Evolutionary conservation across 2,113 vertebrate genomes (phyloP).

Genomic region (Clarias gariepinus): DNA sequence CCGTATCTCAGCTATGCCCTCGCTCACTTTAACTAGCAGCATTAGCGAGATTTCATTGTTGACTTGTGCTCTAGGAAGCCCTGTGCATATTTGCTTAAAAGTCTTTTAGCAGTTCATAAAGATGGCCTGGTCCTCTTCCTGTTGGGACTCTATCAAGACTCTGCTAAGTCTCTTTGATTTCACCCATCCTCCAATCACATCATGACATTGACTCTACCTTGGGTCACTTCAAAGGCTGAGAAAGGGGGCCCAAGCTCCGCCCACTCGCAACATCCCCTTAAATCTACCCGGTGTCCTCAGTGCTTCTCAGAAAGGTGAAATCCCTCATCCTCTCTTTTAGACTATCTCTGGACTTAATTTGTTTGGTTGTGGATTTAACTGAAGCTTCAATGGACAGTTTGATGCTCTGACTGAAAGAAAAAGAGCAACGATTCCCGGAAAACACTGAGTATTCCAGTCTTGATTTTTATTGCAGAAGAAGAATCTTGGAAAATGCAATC

Average conservation of each 20-base stretch:
- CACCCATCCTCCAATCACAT: conserved; percentile 74
- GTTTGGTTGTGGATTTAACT: conserved; percentile 33
- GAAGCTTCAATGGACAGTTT: conserved; percentile 33
- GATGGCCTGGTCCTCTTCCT: conserved; percentile 79
- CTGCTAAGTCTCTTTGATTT: conserved; percentile 93
- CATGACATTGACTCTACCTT: conserved; percentile 78
- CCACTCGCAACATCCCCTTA: conserved; percentile 76
- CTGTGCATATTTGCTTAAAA: conserved; percentile 81
- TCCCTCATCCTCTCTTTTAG: conserved; percentile 21
- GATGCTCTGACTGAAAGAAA: conserved; percentile 1
- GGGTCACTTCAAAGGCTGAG: conserved; percentile 87
- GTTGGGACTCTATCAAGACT: conserved; percentile 84
- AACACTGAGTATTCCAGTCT: background rate
- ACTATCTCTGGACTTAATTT: conserved; percentile 57
- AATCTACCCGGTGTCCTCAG: conserved; percentile 67
- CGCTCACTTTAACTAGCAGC: conserved; percentile 52
- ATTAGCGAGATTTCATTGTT: conserved; percentile 58
- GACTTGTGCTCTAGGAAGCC: conserved; percentile 54
- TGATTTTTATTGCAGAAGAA: background rate
- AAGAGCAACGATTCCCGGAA: background rate
- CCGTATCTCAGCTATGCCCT: conserved; percentile 1
- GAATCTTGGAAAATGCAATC: conserved; percentile 68
- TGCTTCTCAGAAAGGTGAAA: conserved; percentile 58
- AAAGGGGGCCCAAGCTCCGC: conserved; percentile 77
- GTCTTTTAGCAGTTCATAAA: conserved; percentile 84